Evolutionary conservation across 1,140 invertebrate genomes (phyloP), one percentile per base, ranked within the genome.

Genomic region (Drosophila mojavensis): DNA sequence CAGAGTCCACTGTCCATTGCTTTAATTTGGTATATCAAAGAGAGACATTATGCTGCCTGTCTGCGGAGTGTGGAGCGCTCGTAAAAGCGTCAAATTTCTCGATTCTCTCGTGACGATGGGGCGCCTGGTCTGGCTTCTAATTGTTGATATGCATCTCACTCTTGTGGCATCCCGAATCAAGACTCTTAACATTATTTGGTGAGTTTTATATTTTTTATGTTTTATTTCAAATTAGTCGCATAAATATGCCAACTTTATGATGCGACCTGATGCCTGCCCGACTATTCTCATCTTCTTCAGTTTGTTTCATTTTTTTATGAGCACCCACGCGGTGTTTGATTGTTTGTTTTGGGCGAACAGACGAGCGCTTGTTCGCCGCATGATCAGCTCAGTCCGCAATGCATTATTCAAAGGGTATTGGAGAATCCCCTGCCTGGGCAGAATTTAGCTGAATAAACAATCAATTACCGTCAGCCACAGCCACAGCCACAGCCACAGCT

Each of bases 21-120:
- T 89, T 89, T 89, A 89, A 89, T 89, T 89, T 89, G 84, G 84
- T 89, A 81, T 81, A 73, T 81, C 80, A 81, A 89, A 88, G 80
- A 88, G 77, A 89, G 84, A 89, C 85, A 89, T 89, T 89, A 89
- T 89, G 81, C 80, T 83, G 75, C 81, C 79, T 62, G 60, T 68
- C 48, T 15, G 24, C 13, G 53, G 36, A 39, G 61, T 33, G 54
- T 65, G 45, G 26, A 75, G 61, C 62, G 70, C 43, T 89, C 84
- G 81, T 89, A 84, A 89, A 88, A 89, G 84, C 84, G 84, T 89
- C 84, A 89, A 89, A 89, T 89, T 89, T 89, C 84, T 89, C 84
- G 68, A 89, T 62, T 80, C 77, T 74, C 83, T 70, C 43, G 69
- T 64, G 70, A 56, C 78, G 64, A 69, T 65, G 85, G 84, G 84